These are phyloP conservation scores for Thaumetopoea pityocampa DNA, from an alignment of 1,140 invertebrate species.

Conservation along the genomic window DNA sequence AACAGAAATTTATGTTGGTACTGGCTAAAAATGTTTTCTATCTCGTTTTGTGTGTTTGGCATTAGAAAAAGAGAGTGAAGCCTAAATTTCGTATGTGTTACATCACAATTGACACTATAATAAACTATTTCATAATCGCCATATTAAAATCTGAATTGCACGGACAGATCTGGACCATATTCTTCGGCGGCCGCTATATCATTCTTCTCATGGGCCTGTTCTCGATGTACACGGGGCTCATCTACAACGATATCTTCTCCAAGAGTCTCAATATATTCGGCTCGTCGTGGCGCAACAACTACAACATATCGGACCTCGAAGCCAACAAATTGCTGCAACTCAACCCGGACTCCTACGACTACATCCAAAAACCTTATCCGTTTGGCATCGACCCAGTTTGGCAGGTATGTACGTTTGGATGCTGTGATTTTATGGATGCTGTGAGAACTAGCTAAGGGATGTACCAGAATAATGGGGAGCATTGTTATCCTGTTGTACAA, in stretches of 20 bases:
- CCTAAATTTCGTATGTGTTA: too few species aligned
- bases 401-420: slow-evolving; percentile 82
- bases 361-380: slow-evolving; percentile 85
- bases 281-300: slow-evolving; percentile 87
- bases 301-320: slow-evolving; percentile 74
- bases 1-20: too few species aligned
- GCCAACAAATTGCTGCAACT: slow-evolving; percentile 79
- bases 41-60: too few species aligned
- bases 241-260: slow-evolving; percentile 99
- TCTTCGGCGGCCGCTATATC: slow-evolving; percentile 98
- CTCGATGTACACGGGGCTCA: slow-evolving; percentile 98
- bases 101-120: too few species aligned
- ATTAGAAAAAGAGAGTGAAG: background rate
- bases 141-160: background rate
- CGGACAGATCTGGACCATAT: slow-evolving; percentile 95
- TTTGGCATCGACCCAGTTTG: slow-evolving; percentile 96
- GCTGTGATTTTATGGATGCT: background rate
- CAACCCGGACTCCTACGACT: slow-evolving; percentile 79
- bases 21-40: too few species aligned
- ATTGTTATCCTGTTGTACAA: too few species aligned
- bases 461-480: too few species aligned
- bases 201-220: slow-evolving; percentile 98
- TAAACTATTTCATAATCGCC: background rate
- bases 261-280: slow-evolving; percentile 98
- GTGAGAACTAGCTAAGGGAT: too few species aligned